Base-by-base conservation (phyloP, 2,888 invertebrate species). In the Troides helena region DNA sequence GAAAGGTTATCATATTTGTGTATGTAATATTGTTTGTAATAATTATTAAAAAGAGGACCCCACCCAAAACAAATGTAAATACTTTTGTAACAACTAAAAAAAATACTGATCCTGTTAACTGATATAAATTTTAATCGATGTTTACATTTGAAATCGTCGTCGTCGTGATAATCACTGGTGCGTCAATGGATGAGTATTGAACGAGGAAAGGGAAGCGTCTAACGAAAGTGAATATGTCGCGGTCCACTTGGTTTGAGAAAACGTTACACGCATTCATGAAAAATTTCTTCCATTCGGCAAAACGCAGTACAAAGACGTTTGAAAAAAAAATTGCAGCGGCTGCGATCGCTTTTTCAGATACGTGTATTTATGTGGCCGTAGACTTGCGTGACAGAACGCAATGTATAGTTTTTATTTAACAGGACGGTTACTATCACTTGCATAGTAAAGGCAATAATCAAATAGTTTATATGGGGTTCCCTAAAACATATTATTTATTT, bases 211-310 rank as follows among this genome's bases (percentile, higher is more conserved):
- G 80, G 78, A 80, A 80, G 72, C 67, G 62, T 57, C 67, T 63
- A 72, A 76, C 71, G 80, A 80, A 80, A 79, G 79, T 77, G 74
- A 73, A 77, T 71, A 60, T 64, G 77, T 78, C 72, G 74, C 76
- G 75, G 72, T 69, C 71, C 73, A 77, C 69, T 75, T 69, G 71
- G 68, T 73, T 72, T 73, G 74, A 71, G 72, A 74, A 75, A 76
- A 77, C 74, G 75, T 67, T 64, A 71, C 61, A 64, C 53, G 68
- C 69, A 68, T 70, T 65, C 73, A 69, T 70, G 70, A 25, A 30
- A 30, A 46, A 17, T 65, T 43, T 21, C 14, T 61, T 61, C 56
- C 50, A 67, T 61, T 61, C 63, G 53, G n/a, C 50, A 30, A 58
- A 39, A 61, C 67, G 61, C n/a, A 50, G 46, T 25, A 17, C 23